phyloP scores from a whole-genome alignment of 2,888 invertebrate species.

The Tinea pellionella region DNA sequence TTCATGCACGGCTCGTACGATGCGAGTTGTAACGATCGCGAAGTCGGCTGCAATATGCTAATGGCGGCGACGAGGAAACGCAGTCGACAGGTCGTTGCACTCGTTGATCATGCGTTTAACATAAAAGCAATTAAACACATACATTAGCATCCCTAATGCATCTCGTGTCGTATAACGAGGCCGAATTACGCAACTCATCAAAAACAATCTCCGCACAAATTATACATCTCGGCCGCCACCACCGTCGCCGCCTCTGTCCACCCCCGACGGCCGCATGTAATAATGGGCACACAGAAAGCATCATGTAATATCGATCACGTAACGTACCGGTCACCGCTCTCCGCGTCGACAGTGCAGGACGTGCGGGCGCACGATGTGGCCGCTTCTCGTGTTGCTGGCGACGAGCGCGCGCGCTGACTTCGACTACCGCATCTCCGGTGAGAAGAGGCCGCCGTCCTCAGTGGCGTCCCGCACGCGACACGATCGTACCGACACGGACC shows the following conservation, averaged over 20 bases:
- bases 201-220: too few species aligned
- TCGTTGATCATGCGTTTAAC: too few species aligned
- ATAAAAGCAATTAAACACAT: too few species aligned
- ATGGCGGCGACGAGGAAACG: too few species aligned
- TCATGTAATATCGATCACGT: slow-evolving; percentile 17
- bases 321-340: not conserved
- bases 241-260: too few species aligned
- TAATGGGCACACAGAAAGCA: slow-evolving; percentile 13
- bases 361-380: slow-evolving; percentile 14
- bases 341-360: not conserved
- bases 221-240: too few species aligned
- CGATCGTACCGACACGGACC: slow-evolving; percentile 9
- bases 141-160: too few species aligned
- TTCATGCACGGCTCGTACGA: too few species aligned
- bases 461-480: slow-evolving; percentile 17
- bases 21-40: too few species aligned
- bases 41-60: too few species aligned
- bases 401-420: slow-evolving; percentile 15
- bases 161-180: too few species aligned
- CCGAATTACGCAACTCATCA: too few species aligned
- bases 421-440: slow-evolving; percentile 16
- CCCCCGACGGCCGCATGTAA: not conserved
- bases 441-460: slow-evolving; percentile 18
- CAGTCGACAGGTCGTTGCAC: not conserved
- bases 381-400: slow-evolving; percentile 15